Conservation (phyloP, 2,797 vertebrate species). For the Characodon lateralis region DNA sequence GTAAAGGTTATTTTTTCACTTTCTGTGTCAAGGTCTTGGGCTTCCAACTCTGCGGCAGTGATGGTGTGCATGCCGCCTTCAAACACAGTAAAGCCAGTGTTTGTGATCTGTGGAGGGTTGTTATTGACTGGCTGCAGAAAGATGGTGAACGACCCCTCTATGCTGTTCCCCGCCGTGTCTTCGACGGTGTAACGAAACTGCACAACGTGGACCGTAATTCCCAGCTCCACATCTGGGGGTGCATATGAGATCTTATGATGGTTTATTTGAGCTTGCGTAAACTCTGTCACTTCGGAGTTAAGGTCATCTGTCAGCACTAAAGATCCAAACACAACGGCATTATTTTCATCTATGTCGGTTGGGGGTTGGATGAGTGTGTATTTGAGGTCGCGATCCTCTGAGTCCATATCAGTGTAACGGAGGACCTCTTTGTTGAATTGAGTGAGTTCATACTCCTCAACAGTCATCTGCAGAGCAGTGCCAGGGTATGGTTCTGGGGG, state of each 20-base stretch:
- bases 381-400: conserved; percentile 90
- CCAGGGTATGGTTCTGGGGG: conserved; percentile 87
- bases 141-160: conserved; percentile 87
- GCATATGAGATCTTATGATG: conserved; percentile 92
- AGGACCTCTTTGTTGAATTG: conserved; percentile 88
- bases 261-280: conserved; percentile 96
- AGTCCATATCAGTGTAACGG: conserved; percentile 92
- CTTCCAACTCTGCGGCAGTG: conserved; percentile 83
- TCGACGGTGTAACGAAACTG: conserved; percentile 91
- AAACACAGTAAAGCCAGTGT: conserved; percentile 88
- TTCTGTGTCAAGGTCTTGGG: conserved; percentile 87
- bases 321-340: conserved; percentile 82
- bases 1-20: conserved; percentile 84
- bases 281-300: conserved; percentile 84
- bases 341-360: conserved; percentile 89
- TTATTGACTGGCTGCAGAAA: conserved; percentile 93
- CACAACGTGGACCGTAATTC: conserved; percentile 89
- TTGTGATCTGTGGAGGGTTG: conserved; percentile 93
- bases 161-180: conserved; percentile 88
- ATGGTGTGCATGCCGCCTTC: conserved; percentile 86
- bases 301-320: conserved; percentile 89
- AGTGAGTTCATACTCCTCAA: conserved; percentile 91
- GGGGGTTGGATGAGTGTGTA: conserved; percentile 89
- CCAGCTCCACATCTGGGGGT: conserved; percentile 89
- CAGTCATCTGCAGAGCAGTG: conserved; percentile 88